These are phyloP conservation scores for Lordiphosa andalusiaca DNA, from an alignment of 2,888 invertebrate genomes.

Conservation along the genomic window DNA sequence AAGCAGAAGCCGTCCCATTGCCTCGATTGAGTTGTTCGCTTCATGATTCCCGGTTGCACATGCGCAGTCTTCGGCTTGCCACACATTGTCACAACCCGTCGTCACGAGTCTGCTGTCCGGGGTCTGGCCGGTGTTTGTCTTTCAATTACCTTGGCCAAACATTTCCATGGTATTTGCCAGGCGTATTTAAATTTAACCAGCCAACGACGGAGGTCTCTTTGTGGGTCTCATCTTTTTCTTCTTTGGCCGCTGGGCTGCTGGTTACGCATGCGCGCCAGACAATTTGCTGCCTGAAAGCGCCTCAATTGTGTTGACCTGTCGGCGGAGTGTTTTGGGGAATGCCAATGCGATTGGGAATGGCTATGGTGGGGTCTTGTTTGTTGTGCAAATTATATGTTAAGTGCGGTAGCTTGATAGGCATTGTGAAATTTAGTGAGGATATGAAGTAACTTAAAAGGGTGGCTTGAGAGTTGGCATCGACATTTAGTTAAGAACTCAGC, in stretches of 20 bases:
- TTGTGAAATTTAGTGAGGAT: not conserved
- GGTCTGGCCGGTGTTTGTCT: slow-evolving; percentile 46
- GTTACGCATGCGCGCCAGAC: slow-evolving; percentile 68
- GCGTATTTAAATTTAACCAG: slow-evolving; percentile 57
- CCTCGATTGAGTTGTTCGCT: slow-evolving; percentile 50
- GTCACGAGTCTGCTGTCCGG: too few relatives aligned
- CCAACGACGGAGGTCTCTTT: slow-evolving; percentile 22
- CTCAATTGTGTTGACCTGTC: slow-evolving; percentile 63
- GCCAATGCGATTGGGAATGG: slow-evolving; percentile 10
- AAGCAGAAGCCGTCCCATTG: slow-evolving; percentile 16
- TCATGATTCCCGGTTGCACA: slow-evolving; percentile 47
- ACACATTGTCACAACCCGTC: slow-evolving; percentile 3
- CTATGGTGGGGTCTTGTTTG: slow-evolving; percentile 1
- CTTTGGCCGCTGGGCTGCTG: slow-evolving; percentile 24
- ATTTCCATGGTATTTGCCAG: slow-evolving; percentile 50
- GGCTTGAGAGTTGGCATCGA: too few relatives aligned
- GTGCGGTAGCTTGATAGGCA: slow-evolving; percentile 8
- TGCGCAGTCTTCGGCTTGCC: slow-evolving; percentile 46
- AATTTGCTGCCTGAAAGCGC: slow-evolving; percentile 66
- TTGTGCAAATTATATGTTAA: slow-evolving; percentile 2
- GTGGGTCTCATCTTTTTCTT: slow-evolving; percentile 6
- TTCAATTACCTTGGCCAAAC: slow-evolving; percentile 65
- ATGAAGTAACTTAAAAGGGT: too few relatives aligned
- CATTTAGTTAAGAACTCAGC: too few relatives aligned
- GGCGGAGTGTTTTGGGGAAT: slow-evolving; percentile 28